A percentile compares a stretch with the other conserved stretches of the same genome.
phyloP scores from a whole-genome alignment of 2,113 vertebrate species.

The Saccopteryx bilineata region DNA sequence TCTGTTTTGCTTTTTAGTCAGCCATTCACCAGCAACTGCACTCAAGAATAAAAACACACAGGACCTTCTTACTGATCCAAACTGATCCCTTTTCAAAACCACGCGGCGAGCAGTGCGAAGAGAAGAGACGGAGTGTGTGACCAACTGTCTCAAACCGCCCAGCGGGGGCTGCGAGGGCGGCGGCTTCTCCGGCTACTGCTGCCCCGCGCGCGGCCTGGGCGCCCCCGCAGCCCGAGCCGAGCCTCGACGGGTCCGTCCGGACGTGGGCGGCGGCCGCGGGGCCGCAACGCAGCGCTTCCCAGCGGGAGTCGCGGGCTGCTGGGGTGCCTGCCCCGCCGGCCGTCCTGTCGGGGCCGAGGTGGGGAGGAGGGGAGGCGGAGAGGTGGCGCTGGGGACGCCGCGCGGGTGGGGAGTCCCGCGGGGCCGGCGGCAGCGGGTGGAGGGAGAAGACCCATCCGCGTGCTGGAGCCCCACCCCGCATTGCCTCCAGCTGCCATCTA shows the following conservation, averaged over 20 bases:
- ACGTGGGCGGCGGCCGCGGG: slow-evolving; percentile 90
- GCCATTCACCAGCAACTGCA: too few relatives aligned
- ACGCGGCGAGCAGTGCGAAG: neutral
- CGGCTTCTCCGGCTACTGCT: slow-evolving; percentile 81
- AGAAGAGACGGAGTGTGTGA: neutral
- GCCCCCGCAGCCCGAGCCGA: slow-evolving; percentile 90
- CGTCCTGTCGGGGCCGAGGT: too few relatives aligned
- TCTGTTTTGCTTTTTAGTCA: slow-evolving; percentile 42
- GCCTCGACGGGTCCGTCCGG: slow-evolving; percentile 92
- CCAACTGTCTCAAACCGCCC: too few relatives aligned
- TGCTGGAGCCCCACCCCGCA: slow-evolving; percentile 94
- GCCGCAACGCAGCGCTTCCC: too few relatives aligned
- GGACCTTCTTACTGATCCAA: slow-evolving; percentile 41
- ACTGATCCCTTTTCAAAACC: slow-evolving; percentile 64
- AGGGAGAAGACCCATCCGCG: slow-evolving; percentile 92
- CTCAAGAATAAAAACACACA: too few relatives aligned
- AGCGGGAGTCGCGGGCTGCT: too few relatives aligned
- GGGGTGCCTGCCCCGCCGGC: too few relatives aligned
- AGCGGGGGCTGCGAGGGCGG: slow-evolving; percentile 90
- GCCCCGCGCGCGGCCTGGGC: slow-evolving; percentile 86
- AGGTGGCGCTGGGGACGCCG: too few relatives aligned
- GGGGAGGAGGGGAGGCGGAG: slow-evolving; percentile 79
- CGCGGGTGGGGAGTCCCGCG: slow-evolving; percentile 71
- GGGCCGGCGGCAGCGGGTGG: slow-evolving; percentile 81
- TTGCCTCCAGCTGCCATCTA: slow-evolving; percentile 95